Base-by-base conservation (phyloP, 2,113 vertebrate species). In the Danionella cerebrum region DNA sequence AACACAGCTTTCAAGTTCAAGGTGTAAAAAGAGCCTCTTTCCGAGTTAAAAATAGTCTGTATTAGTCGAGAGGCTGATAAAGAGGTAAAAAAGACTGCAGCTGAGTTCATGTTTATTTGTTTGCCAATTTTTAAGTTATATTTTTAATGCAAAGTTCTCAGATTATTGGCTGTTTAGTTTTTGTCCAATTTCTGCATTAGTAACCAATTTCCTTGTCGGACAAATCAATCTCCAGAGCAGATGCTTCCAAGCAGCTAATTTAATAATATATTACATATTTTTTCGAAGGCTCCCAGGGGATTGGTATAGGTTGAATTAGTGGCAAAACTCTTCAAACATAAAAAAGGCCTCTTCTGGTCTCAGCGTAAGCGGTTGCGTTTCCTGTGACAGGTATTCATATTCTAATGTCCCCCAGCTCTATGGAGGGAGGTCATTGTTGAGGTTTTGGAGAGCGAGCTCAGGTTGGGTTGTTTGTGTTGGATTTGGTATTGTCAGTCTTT, bases 401-500 rank as follows among this genome's bases (percentile, higher is more conserved):
- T 55, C 27, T 77, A 65, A 53, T 76, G n/a, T 58, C 59, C 52
- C 68, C 52, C 31, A 63, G 55, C 67, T 47, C 35, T 78, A 73
- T 51, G 60, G 77, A 71, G 39, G n/a, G n/a, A 67, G 74, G 35
- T 62, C 10, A 39, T 67, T 74, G 38, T 51, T 36, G 62, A 33
- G 65, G 39, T 76, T 72, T 80, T 68, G 76, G 72, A 38, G 47
- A 31, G 54, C 41, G 52, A 13, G 24, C 29, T 9, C 52, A 14
- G 51, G 55, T 67, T 67, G 63, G 16, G 35, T 31, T 33, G 25
- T 52, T 29, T 18, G 16, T 53, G 25, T 24, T 8, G 13, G 35
- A 16, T 70, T 51, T 65, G 44, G 35, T 27, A 41, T 44, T 52
- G 29, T 59, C 72, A 72, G 72, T 73, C 77, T 75, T 42, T 70